phyloP scores from a whole-genome alignment of 2,797 vertebrate species.

The Toxotes lorentzi region DNA sequence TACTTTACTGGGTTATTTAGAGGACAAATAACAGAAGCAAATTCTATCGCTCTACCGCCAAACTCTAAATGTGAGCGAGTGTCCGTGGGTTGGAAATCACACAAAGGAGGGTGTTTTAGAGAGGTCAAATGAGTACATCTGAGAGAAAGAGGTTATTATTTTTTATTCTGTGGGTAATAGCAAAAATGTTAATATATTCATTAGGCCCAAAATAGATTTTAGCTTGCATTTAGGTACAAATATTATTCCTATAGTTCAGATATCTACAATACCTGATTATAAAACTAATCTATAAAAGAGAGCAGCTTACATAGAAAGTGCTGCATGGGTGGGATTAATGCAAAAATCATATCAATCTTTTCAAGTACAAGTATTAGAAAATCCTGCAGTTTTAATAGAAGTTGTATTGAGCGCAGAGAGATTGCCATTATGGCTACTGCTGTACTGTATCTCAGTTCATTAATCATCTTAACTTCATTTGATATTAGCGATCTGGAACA shows the following conservation, averaged over 20 bases:
- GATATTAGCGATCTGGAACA: conserved; percentile 32
- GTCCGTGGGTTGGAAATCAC: background rate
- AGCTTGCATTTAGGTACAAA: background rate
- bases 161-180: background rate
- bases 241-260: background rate
- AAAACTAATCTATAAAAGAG: background rate
- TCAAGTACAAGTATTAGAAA: too few relatives aligned
- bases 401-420: background rate
- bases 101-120: background rate
- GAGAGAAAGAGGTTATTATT: background rate
- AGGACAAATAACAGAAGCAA: background rate
- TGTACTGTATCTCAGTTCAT: conserved; percentile 29
- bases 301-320: background rate
- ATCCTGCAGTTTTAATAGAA: background rate
- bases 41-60: background rate
- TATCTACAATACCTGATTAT: background rate
- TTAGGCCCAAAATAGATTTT: background rate
- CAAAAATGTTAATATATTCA: background rate
- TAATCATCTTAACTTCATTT: conserved; percentile 51
- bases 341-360: too few relatives aligned
- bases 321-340: background rate
- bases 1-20: background rate
- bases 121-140: background rate
- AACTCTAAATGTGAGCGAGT: background rate
- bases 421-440: conserved; percentile 23